These are phyloP conservation scores for Gisinianus flammeolus DNA, from an alignment of 2,888 invertebrate genomes.

Conservation along the genomic window DNA sequence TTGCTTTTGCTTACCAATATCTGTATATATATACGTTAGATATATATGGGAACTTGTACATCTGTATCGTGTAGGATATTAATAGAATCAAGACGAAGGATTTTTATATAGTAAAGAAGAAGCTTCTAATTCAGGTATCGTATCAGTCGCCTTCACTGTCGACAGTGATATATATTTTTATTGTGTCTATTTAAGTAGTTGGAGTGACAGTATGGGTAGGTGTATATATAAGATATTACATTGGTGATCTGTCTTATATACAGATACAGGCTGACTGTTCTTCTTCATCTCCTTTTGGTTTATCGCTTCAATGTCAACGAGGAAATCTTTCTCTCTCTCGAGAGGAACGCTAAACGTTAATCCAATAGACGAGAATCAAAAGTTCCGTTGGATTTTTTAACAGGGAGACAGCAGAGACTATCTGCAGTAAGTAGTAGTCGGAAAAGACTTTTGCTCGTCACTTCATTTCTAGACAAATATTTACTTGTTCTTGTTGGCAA, in stretches of 20 bases:
- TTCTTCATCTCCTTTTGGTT: background rate
- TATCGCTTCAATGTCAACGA: background rate
- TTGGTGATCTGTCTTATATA: conserved; percentile 6
- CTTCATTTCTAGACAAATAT: conserved; percentile 3
- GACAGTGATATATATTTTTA: conserved; percentile 24
- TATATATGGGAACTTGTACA: background rate
- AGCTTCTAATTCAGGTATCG: background rate
- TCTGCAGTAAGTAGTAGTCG: too few species aligned
- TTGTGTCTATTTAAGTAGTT: conserved; percentile 13
- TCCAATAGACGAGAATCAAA: conserved; percentile 4
- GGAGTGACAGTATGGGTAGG: background rate
- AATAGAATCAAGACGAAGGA: too few species aligned
- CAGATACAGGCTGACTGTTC: background rate
- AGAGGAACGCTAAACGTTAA: background rate
- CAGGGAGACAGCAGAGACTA: background rate
- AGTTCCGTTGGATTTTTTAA: conserved; percentile 10
- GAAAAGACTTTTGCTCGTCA: conserved; percentile 14
- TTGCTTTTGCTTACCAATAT: background rate
- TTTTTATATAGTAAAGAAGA: too few species aligned
- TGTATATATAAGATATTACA: background rate
- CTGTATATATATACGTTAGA: background rate
- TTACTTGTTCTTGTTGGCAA: conserved; percentile 13
- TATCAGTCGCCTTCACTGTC: background rate
- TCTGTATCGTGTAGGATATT: background rate
- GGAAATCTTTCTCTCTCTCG: background rate